Evolutionary conservation across 2,888 invertebrate species (phyloP).

Genomic region (Stenurella melanura): DNA sequence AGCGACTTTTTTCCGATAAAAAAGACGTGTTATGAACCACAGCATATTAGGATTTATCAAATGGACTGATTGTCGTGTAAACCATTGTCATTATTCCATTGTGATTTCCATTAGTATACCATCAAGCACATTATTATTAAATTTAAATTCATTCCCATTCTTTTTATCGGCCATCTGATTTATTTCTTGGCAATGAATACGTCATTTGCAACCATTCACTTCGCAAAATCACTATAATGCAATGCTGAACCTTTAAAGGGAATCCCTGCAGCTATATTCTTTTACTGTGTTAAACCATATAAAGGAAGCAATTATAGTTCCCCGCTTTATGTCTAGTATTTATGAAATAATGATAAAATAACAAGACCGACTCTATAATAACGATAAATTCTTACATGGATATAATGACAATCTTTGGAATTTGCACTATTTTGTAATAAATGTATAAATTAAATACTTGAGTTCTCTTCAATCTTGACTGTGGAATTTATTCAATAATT

Average conservation of each 20-base stretch:
- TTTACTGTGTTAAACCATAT: constrained; percentile 14
- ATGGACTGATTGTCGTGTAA: too few species aligned
- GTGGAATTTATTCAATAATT: too few species aligned
- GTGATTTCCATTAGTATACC: too few species aligned
- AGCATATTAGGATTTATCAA: too few species aligned
- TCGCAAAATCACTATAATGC: background rate
- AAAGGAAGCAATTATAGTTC: constrained; percentile 24
- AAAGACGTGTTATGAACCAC: too few species aligned
- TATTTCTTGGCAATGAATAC: background rate
- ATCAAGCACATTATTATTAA: too few species aligned
- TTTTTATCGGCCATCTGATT: background rate
- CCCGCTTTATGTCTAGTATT: constrained; percentile 1
- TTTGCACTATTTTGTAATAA: constrained; percentile 23
- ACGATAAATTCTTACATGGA: constrained; percentile 19
- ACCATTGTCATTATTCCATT: too few species aligned
- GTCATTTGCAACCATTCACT: background rate
- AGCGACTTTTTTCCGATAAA: too few species aligned
- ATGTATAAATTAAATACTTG: constrained; percentile 10
- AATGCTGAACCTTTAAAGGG: constrained; percentile 10
- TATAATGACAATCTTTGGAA: constrained; percentile 13
- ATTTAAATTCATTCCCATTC: too few species aligned
- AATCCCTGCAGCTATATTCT: constrained; percentile 12
- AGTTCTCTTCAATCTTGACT: background rate
- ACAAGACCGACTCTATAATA: constrained; percentile 18
- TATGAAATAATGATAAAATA: constrained; percentile 25